Percentiles rank a stretch among this genome's conserved stretches.
Conservation (phyloP, 1,140 invertebrate species). For the Drosophila biarmipes region DNA sequence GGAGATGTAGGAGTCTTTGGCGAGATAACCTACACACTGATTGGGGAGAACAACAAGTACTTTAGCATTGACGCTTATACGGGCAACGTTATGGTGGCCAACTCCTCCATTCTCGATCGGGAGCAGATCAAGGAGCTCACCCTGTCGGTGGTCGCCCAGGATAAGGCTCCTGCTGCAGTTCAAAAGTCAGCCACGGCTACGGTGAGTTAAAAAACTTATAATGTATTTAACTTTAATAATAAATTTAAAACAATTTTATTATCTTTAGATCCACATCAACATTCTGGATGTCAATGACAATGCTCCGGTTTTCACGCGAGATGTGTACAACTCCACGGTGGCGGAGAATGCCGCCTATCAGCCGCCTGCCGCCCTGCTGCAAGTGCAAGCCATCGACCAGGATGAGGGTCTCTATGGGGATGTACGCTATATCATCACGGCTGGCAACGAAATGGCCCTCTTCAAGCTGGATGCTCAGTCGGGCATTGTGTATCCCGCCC, state of each 20-base stretch:
- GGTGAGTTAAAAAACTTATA: slow-evolving; percentile 83
- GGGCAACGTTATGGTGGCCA: slow-evolving; percentile 92
- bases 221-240: neutral
- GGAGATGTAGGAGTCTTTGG: slow-evolving; percentile 91
- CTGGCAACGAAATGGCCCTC: slow-evolving; percentile 88
- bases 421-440: slow-evolving; percentile 90
- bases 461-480: slow-evolving; percentile 90
- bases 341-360: slow-evolving; percentile 92
- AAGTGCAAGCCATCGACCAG: slow-evolving; percentile 89
- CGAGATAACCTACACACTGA: slow-evolving; percentile 90
- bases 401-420: slow-evolving; percentile 92
- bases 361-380: slow-evolving; percentile 91
- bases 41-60: slow-evolving; percentile 88
- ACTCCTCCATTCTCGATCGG: slow-evolving; percentile 91
- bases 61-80: slow-evolving; percentile 90
- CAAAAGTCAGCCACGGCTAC: slow-evolving; percentile 90
- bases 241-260: neutral
- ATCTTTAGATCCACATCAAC: slow-evolving; percentile 88
- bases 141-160: slow-evolving; percentile 91
- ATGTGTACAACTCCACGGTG: slow-evolving; percentile 91
- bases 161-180: slow-evolving; percentile 89
- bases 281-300: slow-evolving; percentile 94
- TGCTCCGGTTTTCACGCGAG: slow-evolving; percentile 90
- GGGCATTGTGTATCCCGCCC: slow-evolving; percentile 91
- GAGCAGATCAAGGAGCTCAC: slow-evolving; percentile 90